A percentile compares a stretch with the other conserved stretches of the same genome.
These are phyloP conservation scores for Tragelaphus scriptus DNA, from an alignment of 2,113 vertebrate species.

Conservation along the genomic window DNA sequence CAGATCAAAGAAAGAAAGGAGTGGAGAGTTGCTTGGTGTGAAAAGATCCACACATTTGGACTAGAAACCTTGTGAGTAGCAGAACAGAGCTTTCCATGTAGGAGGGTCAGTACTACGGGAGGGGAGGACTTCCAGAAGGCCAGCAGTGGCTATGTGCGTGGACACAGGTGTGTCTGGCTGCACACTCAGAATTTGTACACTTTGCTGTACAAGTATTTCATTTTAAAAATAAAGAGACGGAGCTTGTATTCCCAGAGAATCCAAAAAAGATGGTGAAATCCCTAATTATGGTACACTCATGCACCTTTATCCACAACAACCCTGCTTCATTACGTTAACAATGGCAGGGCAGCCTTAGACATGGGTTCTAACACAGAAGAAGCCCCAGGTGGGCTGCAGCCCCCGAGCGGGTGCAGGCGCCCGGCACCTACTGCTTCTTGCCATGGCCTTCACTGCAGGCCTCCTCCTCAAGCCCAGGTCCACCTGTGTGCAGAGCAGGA, in stretches of 20 bases:
- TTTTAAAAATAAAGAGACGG: background rate
- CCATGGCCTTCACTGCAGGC: no score
- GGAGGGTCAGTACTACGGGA: background rate
- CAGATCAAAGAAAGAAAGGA: accelerated
- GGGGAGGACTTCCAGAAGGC: background rate
- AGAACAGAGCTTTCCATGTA: no score
- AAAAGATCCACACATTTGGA: background rate
- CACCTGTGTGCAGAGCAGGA: background rate
- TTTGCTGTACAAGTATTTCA: accelerated
- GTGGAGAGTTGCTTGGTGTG: background rate
- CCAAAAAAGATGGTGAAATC: background rate
- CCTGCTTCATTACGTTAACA: background rate
- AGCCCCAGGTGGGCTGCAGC: background rate
- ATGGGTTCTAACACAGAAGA: background rate
- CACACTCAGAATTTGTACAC: no score
- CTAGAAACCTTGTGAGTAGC: background rate
- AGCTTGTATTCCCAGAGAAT: background rate
- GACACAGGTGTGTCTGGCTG: background rate
- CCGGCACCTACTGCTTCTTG: background rate
- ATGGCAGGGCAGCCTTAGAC: background rate
- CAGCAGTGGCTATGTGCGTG: accelerated
- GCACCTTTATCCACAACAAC: background rate
- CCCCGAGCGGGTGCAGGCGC: background rate
- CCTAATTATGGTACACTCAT: no score
- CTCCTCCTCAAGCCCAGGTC: background rate